Evolutionary conservation across 1,140 invertebrate species (phyloP).

Genomic region (Apocrypta bakeri): DNA sequence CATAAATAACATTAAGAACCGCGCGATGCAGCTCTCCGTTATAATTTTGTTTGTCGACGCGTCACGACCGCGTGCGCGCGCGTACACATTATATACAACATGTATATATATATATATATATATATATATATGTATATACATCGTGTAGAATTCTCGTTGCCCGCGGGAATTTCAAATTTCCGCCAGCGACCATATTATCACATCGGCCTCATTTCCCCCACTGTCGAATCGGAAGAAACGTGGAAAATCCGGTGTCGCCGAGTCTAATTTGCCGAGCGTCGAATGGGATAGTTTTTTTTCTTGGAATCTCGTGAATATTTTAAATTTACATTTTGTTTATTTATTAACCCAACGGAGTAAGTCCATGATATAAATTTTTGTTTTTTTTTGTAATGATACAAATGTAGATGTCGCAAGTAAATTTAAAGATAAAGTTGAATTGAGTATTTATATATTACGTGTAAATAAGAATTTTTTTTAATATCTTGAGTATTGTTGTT

Average conservation of each 20-base stretch:
- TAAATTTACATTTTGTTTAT: too few relatives aligned
- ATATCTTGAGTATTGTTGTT: too few relatives aligned
- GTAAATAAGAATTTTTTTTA: too few relatives aligned
- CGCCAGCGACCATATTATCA: background rate
- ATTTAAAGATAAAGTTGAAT: too few relatives aligned
- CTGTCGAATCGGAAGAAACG: slow-evolving; percentile 7
- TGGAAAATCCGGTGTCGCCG: background rate
- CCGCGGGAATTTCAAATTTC: slow-evolving; percentile 14
- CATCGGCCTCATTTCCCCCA: background rate
- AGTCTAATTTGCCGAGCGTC: background rate
- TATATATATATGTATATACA: background rate
- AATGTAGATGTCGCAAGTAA: too few relatives aligned
- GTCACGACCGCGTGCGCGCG: background rate
- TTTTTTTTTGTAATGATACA: too few relatives aligned
- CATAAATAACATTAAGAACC: slow-evolving; percentile 15
- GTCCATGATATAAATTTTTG: too few relatives aligned
- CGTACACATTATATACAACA: too few relatives aligned
- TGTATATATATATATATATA: background rate
- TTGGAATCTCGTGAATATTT: too few relatives aligned
- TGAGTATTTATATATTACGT: too few relatives aligned
- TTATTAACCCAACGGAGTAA: too few relatives aligned
- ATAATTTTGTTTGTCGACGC: slow-evolving; percentile 25
- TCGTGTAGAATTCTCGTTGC: background rate
- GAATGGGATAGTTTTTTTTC: background rate
- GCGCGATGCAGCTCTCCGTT: background rate